Percentiles rank a stretch among this genome's conserved stretches.
phyloP scores from a whole-genome alignment of 35 echinoderm and acorn worm genomes.

The Patiria miniata region DNA sequence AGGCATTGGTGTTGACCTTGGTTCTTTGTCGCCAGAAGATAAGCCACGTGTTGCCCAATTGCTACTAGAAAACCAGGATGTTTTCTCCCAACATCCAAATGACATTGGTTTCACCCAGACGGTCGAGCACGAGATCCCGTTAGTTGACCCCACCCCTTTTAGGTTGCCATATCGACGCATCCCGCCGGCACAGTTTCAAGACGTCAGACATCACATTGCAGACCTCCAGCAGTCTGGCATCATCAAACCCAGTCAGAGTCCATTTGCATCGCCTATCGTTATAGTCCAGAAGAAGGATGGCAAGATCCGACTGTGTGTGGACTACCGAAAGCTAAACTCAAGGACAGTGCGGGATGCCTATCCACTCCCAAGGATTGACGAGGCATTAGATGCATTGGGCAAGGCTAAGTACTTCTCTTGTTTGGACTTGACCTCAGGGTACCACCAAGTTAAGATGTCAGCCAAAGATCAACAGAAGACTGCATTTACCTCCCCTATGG shows the following conservation, averaged over 20 bases:
- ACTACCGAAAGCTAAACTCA: slow-evolving; percentile 44
- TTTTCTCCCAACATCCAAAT: neutral
- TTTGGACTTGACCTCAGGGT: slow-evolving; percentile 51
- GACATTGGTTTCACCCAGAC: slow-evolving; percentile 25
- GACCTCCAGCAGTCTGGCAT: slow-evolving; percentile 47
- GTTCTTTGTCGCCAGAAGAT: neutral
- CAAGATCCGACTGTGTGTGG: slow-evolving; percentile 43
- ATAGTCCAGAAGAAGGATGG: slow-evolving; percentile 63
- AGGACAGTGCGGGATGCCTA: slow-evolving; percentile 52
- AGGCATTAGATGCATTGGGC: slow-evolving; percentile 28
- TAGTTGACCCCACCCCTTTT: slow-evolving; percentile 29
- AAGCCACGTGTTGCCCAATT: neutral
- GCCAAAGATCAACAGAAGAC: slow-evolving; percentile 47
- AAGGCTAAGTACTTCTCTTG: slow-evolving; percentile 52
- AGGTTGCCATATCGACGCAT: slow-evolving; percentile 51
- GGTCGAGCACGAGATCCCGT: slow-evolving; percentile 44
- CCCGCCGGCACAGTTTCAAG: slow-evolving; percentile 49
- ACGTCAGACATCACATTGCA: slow-evolving; percentile 51
- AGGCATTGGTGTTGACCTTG: neutral
- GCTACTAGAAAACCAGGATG: slow-evolving; percentile 21
- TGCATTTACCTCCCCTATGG: too few relatives aligned
- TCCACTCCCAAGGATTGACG: slow-evolving; percentile 41
- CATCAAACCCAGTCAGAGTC: slow-evolving; percentile 42
- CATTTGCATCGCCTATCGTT: slow-evolving; percentile 55
- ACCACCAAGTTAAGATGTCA: slow-evolving; percentile 35